Conservation (phyloP, 2,797 vertebrate genomes). For the Morus bassanus region DNA sequence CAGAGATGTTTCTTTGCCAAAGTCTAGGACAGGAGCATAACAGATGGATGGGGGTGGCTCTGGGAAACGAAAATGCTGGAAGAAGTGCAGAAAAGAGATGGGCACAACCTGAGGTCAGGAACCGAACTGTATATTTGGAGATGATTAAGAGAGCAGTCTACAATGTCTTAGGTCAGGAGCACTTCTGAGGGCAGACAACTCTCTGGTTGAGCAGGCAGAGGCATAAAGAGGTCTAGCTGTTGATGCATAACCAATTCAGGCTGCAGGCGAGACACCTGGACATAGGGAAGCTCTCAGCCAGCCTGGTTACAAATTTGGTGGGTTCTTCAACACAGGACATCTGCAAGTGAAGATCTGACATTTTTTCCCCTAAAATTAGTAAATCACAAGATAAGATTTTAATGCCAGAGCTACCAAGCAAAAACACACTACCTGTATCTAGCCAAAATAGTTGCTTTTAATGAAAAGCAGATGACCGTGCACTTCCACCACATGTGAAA, state of each 20-base stretch:
- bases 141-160: too few species aligned
- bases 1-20: background rate
- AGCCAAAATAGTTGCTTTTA: background rate
- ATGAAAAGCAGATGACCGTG: background rate
- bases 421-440: slow-evolving; percentile 19
- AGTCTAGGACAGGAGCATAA: background rate
- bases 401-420: background rate
- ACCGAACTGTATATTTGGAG: background rate
- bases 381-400: background rate
- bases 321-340: background rate
- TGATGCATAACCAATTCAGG: background rate
- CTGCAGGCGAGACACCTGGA: accelerated
- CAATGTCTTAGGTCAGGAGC: background rate
- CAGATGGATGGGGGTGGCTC: background rate
- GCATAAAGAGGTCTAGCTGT: background rate
- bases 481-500: background rate
- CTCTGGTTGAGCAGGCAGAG: background rate
- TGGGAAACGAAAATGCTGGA: background rate
- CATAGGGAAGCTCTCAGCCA: background rate
- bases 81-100: background rate
- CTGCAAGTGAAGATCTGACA: background rate
- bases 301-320: background rate
- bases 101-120: background rate
- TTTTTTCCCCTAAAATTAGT: background rate
- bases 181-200: background rate